A percentile compares a stretch with the other conserved stretches of the same genome.
Conservation (phyloP, 2,888 invertebrate species). For the Nemotelus pantherinus region DNA sequence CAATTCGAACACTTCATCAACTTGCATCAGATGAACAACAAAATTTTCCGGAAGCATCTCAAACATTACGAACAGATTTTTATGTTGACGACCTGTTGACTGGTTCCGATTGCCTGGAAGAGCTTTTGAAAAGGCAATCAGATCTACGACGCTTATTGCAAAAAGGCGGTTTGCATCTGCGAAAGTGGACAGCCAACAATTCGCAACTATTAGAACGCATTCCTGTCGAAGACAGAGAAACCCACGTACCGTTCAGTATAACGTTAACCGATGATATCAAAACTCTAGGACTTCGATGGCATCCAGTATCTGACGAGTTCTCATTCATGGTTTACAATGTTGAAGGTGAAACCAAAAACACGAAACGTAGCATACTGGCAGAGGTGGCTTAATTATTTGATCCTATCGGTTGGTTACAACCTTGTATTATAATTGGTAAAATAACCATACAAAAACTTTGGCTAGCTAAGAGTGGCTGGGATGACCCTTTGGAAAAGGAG, state of each 20-base stretch:
- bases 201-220: background rate
- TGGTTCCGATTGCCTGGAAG: too few relatives aligned
- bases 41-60: too few relatives aligned
- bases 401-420: too few relatives aligned
- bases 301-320: too few relatives aligned
- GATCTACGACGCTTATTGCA: background rate
- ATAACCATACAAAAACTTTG: background rate
- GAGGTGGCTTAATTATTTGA: background rate
- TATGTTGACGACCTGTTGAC: background rate
- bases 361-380: constrained; percentile 23
- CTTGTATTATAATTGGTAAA: background rate
- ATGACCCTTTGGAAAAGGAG: background rate
- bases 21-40: too few relatives aligned
- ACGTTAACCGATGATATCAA: background rate
- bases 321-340: background rate
- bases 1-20: too few relatives aligned
- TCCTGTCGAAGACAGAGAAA: background rate
- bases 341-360: background rate
- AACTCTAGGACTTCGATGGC: too few relatives aligned
- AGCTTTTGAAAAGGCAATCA: background rate
- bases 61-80: too few relatives aligned
- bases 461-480: constrained; percentile 3
- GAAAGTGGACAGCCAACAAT: background rate
- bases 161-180: background rate
- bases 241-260: background rate